Evolutionary conservation across 2,113 vertebrate species (phyloP).

Genomic region (Hemiscyllium ocellatum): DNA sequence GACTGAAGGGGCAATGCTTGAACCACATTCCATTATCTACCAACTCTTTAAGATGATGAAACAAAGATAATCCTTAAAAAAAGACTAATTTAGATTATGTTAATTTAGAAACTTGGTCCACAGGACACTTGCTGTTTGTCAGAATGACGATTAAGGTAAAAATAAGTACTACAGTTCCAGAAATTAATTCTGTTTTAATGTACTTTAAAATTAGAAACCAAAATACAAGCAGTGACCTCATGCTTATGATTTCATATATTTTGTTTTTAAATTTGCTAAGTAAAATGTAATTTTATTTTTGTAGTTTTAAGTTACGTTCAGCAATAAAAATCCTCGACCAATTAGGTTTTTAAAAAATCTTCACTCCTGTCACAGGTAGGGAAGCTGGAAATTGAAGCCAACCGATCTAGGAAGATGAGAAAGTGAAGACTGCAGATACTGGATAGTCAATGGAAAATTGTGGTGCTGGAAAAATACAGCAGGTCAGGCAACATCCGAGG

Average conservation of each 20-base stretch:
- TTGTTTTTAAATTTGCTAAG: background rate
- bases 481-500: too few relatives aligned
- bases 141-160: background rate
- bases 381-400: background rate
- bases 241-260: background rate
- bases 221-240: background rate
- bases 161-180: background rate
- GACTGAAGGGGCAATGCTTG: background rate
- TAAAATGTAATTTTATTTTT: background rate
- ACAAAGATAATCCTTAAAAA: background rate
- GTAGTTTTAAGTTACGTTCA: background rate
- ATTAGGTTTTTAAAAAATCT: too few relatives aligned
- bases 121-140: background rate
- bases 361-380: background rate
- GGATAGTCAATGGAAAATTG: too few relatives aligned
- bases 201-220: background rate
- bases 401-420: background rate
- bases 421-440: too few relatives aligned
- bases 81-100: background rate
- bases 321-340: background rate
- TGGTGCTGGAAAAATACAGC: too few relatives aligned
- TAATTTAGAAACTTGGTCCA: background rate
- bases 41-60: background rate
- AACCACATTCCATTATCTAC: background rate
- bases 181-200: background rate